phyloP scores from a whole-genome alignment of 2,888 invertebrate species.

The Coecobrya sp. region DNA sequence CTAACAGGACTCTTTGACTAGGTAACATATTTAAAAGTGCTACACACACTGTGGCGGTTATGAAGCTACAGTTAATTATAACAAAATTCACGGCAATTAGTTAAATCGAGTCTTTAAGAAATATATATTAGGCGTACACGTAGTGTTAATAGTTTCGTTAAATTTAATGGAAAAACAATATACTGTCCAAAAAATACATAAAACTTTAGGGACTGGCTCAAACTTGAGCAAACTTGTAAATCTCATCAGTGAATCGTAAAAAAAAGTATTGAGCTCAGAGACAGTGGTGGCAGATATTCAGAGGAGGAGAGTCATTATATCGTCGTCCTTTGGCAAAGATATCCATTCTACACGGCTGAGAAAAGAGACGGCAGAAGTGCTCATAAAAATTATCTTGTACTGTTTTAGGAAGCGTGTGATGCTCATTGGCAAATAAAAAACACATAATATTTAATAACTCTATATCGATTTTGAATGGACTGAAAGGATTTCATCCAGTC shows the following conservation, averaged over 20 bases:
- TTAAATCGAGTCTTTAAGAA: background rate
- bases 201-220: background rate
- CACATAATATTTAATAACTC: slow-evolving; percentile 42
- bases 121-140: background rate
- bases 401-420: background rate
- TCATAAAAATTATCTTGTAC: slow-evolving; percentile 26
- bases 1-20: background rate
- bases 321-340: background rate
- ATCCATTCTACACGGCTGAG: background rate
- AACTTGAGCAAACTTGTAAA: slow-evolving; percentile 12
- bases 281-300: background rate
- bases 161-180: background rate
- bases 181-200: background rate
- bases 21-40: background rate
- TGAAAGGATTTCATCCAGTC: background rate
- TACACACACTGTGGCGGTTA: too few relatives aligned
- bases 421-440: slow-evolving; percentile 47
- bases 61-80: too few relatives aligned
- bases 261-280: background rate
- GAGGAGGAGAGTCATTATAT: background rate
- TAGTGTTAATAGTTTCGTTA: background rate
- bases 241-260: background rate
- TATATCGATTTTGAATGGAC: slow-evolving; percentile 29
- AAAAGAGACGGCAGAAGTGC: slow-evolving; percentile 5
- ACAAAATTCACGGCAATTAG: too few relatives aligned